These are phyloP conservation scores for Oryzias woworae DNA, from an alignment of 2,113 vertebrate species.

Conservation along the genomic window DNA sequence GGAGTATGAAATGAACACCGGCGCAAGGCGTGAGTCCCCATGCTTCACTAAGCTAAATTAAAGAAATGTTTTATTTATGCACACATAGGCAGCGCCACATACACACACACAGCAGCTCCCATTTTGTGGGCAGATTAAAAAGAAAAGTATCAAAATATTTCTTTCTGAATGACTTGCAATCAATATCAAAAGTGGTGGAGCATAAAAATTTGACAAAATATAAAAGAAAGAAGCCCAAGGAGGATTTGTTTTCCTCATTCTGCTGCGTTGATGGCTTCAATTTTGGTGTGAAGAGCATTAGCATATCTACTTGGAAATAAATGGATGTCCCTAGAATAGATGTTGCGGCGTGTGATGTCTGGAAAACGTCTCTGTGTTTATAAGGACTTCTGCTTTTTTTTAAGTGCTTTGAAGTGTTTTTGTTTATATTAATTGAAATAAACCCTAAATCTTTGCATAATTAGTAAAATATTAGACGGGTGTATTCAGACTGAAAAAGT, in stretches of 20 bases:
- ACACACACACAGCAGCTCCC: slow-evolving; percentile 11
- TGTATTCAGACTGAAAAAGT: too few species aligned
- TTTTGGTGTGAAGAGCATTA: slow-evolving; percentile 6
- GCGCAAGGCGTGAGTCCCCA: slow-evolving; percentile 46
- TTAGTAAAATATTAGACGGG: too few species aligned
- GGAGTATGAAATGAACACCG: slow-evolving; percentile 58
- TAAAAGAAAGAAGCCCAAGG: slow-evolving; percentile 18
- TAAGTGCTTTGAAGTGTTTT: too few species aligned
- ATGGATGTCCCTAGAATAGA: too few species aligned
- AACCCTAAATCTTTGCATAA: too few species aligned
- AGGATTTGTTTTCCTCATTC: slow-evolving; percentile 3
- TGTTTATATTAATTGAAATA: too few species aligned
- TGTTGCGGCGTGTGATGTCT: too few species aligned
- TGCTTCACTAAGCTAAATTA: slow-evolving; percentile 69
- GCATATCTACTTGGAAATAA: background rate
- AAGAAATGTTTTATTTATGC: slow-evolving; percentile 46
- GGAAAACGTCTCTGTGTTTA: too few species aligned
- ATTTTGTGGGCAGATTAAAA: slow-evolving; percentile 45
- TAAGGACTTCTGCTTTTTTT: too few species aligned
- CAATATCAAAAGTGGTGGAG: slow-evolving; percentile 35
- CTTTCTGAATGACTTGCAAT: slow-evolving; percentile 27
- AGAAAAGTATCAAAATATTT: slow-evolving; percentile 44
- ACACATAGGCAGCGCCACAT: slow-evolving; percentile 15
- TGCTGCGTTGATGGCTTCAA: slow-evolving; percentile 13
- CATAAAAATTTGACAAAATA: slow-evolving; percentile 33